These are phyloP conservation scores for Spondyliosoma cantharus DNA, from an alignment of 2,797 vertebrate genomes.

Conservation along the genomic window DNA sequence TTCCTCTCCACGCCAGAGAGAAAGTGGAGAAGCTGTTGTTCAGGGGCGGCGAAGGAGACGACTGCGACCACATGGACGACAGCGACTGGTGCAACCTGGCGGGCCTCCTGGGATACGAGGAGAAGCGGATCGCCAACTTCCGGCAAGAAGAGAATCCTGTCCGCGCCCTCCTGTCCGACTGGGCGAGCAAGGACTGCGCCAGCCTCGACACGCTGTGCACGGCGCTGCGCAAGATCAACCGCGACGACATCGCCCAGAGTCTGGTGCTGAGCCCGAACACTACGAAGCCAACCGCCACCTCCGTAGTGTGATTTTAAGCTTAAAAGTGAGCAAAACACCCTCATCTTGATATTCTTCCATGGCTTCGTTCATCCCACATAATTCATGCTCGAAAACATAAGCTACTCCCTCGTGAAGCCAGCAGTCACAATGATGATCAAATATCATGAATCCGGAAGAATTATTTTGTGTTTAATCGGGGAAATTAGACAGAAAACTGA, in stretches of 20 bases:
- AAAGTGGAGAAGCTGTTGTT: slow-evolving; percentile 95
- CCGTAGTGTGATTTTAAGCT: slow-evolving; percentile 83
- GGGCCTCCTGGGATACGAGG: slow-evolving; percentile 92
- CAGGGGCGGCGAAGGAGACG: slow-evolving; percentile 70
- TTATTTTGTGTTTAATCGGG: slow-evolving; percentile 17
- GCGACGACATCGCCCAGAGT: slow-evolving; percentile 93
- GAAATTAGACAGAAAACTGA: slow-evolving; percentile 3
- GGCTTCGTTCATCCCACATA: slow-evolving; percentile 35
- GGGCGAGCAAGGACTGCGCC: slow-evolving; percentile 92
- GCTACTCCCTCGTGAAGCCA: slow-evolving; percentile 41
- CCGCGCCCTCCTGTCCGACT: slow-evolving; percentile 90
- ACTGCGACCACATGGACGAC: slow-evolving; percentile 83
- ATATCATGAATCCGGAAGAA: slow-evolving; percentile 28
- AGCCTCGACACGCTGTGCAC: slow-evolving; percentile 90
- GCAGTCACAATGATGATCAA: slow-evolving; percentile 34
- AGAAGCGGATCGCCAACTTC: slow-evolving; percentile 92
- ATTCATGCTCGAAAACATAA: slow-evolving; percentile 34
- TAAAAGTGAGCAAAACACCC: slow-evolving; percentile 18
- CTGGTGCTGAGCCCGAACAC: slow-evolving; percentile 77
- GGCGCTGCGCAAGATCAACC: slow-evolving; percentile 92
- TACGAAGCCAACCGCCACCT: slow-evolving; percentile 91
- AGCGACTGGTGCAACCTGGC: slow-evolving; percentile 94
- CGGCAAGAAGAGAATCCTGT: slow-evolving; percentile 89
- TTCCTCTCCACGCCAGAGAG: slow-evolving; percentile 90
- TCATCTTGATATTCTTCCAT: slow-evolving; percentile 41